Evolutionary conservation across 2,888 invertebrate species (phyloP).

Genomic region (Lasioglossum marginatum): DNA sequence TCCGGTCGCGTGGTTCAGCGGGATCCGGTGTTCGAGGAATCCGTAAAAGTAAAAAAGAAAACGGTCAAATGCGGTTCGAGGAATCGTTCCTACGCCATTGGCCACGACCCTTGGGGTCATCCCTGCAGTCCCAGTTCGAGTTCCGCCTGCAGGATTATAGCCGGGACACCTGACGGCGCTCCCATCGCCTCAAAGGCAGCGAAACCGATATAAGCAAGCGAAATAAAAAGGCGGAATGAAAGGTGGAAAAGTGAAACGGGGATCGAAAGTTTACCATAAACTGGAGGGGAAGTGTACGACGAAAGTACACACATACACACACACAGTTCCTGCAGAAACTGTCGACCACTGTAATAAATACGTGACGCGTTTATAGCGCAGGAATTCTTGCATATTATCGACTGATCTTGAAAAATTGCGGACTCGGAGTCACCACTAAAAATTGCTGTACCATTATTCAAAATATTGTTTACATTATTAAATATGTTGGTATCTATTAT

Average conservation of each 20-base stretch:
- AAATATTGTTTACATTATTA: too few relatives aligned
- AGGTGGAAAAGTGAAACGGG: conserved; percentile 42
- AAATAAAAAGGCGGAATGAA: conserved; percentile 42
- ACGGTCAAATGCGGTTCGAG: conserved; percentile 61
- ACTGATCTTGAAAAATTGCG: background rate
- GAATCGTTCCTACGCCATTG: conserved; percentile 65
- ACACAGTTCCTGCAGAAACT: background rate
- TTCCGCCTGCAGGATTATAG: conserved; percentile 79
- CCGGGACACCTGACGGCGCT: conserved; percentile 78
- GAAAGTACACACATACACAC: too few relatives aligned
- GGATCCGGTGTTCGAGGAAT: conserved; percentile 38
- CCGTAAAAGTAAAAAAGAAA: conserved; percentile 14
- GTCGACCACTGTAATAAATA: background rate
- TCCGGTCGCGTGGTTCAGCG: conserved; percentile 47
- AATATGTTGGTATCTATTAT: too few relatives aligned
- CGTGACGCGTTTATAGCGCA: background rate
- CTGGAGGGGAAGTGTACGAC: background rate
- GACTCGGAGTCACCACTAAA: too few relatives aligned
- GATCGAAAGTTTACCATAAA: conserved; percentile 21
- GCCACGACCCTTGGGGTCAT: conserved; percentile 55
- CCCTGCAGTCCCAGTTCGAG: conserved; percentile 63
- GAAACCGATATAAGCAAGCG: conserved; percentile 60
- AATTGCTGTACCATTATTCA: too few relatives aligned
- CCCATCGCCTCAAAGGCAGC: conserved; percentile 66
- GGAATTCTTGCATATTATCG: background rate